Conservation (phyloP, 1,140 invertebrate genomes). For the Carposina sasakii region DNA sequence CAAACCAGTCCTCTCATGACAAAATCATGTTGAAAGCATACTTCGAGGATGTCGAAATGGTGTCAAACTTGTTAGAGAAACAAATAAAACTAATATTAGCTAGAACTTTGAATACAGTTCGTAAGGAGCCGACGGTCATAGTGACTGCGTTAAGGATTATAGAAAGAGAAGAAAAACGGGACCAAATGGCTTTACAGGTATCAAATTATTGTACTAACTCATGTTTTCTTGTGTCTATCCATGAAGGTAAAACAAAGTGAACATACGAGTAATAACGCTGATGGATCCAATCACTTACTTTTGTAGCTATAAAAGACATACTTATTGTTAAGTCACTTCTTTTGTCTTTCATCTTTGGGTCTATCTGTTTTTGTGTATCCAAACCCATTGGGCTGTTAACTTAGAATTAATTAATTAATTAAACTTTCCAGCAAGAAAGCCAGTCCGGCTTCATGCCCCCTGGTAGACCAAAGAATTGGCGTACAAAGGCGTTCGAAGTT, state of each 20-base stretch:
- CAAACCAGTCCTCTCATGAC: conserved; percentile 92
- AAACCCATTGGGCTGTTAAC: too few species aligned
- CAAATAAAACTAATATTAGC: conserved; percentile 92
- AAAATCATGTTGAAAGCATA: conserved; percentile 94
- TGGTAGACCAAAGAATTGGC: conserved; percentile 94
- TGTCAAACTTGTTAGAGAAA: conserved; percentile 93
- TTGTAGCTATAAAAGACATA: too few species aligned
- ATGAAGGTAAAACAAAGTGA: too few species aligned
- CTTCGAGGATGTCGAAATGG: conserved; percentile 94
- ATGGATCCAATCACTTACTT: too few species aligned
- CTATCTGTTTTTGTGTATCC: too few species aligned
- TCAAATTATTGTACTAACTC: conserved; percentile 9
- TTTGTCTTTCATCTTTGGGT: too few species aligned
- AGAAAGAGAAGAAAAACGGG: conserved; percentile 95
- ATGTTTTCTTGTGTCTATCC: conserved; percentile 1
- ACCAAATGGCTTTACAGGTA: conserved; percentile 83
- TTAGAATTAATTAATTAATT: too few species aligned
- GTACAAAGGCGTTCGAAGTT: conserved; percentile 87
- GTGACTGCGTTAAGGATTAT: conserved; percentile 97
- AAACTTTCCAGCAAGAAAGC: conserved; percentile 76
- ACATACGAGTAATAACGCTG: too few species aligned
- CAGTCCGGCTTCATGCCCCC: conserved; percentile 93
- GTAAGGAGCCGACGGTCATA: conserved; percentile 96
- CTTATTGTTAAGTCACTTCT: too few species aligned
- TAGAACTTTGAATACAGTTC: conserved; percentile 92